Percentiles rank a stretch among this genome's conserved stretches.
phyloP scores from a whole-genome alignment of 2,888 invertebrate genomes.

The Anoplius nigerrimus region DNA sequence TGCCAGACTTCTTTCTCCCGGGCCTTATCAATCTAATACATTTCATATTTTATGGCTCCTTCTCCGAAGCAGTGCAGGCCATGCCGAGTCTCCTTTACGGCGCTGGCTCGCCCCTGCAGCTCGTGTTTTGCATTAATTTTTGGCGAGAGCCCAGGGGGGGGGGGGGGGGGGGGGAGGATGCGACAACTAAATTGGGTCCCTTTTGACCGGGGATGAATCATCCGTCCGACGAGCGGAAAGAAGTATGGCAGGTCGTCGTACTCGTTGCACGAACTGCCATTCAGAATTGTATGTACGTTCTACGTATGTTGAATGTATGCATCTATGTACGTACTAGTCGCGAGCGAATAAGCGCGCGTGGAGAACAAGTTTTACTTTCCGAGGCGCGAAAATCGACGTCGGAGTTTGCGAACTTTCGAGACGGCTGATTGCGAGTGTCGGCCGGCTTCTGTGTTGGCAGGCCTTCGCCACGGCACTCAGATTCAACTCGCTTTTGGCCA shows the following conservation, averaged over 20 bases:
- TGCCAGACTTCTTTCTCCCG: slow-evolving; percentile 17
- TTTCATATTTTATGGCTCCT: slow-evolving; percentile 67
- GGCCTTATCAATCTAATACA: slow-evolving; percentile 69
- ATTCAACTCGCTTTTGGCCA: too few relatives aligned
- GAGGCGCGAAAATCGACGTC: slow-evolving; percentile 31
- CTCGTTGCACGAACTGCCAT: slow-evolving; percentile 14
- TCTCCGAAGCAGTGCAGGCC: slow-evolving; percentile 15
- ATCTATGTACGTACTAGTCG: slow-evolving; percentile 25
- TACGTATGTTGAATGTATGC: too few relatives aligned
- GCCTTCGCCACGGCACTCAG: too few relatives aligned
- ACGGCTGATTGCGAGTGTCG: slow-evolving; percentile 23
- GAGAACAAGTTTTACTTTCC: slow-evolving; percentile 27
- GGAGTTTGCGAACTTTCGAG: slow-evolving; percentile 18
- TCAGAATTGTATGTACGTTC: not conserved
- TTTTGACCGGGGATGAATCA: slow-evolving; percentile 41
- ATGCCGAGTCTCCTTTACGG: slow-evolving; percentile 30
- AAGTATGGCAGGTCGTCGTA: slow-evolving; percentile 39
- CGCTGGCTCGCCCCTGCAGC: slow-evolving; percentile 33
- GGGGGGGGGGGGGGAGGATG: not conserved
- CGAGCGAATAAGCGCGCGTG: too few relatives aligned
- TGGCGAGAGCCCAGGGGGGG: not conserved
- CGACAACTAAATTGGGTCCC: slow-evolving; percentile 32
- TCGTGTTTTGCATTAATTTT: slow-evolving; percentile 42
- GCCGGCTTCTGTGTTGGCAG: slow-evolving; percentile 19
- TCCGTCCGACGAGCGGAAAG: slow-evolving; percentile 19